Percentiles rank a stretch among this genome's conserved stretches.
Evolutionary conservation across 2,888 invertebrate genomes (phyloP).

Genomic region (Cryptosula pallasiana): DNA sequence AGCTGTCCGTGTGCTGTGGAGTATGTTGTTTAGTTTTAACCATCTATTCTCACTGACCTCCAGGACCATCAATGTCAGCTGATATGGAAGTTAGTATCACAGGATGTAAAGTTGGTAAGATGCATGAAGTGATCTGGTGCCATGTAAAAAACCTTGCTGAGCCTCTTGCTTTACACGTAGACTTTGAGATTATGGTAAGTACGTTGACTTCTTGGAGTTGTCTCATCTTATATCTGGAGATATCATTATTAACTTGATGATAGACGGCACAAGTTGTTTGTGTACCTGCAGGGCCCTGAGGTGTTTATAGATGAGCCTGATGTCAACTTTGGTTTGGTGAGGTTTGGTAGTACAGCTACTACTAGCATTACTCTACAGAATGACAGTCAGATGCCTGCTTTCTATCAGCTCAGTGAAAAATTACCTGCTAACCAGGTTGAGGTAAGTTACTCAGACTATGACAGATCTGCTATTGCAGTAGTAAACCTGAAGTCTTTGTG

Average conservation of each 20-base stretch:
- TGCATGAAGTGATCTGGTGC: constrained; percentile 44
- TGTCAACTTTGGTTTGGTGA: constrained; percentile 49
- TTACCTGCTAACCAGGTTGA: neutral
- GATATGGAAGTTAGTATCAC: constrained; percentile 47
- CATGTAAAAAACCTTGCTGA: constrained; percentile 46
- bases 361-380: constrained; percentile 41
- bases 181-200: constrained; percentile 48
- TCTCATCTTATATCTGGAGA: no score
- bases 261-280: no score
- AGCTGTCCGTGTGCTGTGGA: no score
- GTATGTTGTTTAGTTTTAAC: no score
- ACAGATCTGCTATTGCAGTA: no score
- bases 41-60: no score
- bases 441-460: neutral
- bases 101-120: constrained; percentile 42
- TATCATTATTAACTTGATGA: no score
- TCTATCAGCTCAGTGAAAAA: constrained; percentile 38
- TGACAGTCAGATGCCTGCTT: constrained; percentile 41
- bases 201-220: neutral
- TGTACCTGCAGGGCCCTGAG: constrained; percentile 44
- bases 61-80: constrained; percentile 46
- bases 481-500: neutral
- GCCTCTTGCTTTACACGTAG: constrained; percentile 44
- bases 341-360: constrained; percentile 38
- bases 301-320: constrained; percentile 43